A percentile compares a stretch with the other conserved stretches of the same genome.
Conservation (phyloP, 1,140 invertebrate species). For the Diuraphis noxia region DNA sequence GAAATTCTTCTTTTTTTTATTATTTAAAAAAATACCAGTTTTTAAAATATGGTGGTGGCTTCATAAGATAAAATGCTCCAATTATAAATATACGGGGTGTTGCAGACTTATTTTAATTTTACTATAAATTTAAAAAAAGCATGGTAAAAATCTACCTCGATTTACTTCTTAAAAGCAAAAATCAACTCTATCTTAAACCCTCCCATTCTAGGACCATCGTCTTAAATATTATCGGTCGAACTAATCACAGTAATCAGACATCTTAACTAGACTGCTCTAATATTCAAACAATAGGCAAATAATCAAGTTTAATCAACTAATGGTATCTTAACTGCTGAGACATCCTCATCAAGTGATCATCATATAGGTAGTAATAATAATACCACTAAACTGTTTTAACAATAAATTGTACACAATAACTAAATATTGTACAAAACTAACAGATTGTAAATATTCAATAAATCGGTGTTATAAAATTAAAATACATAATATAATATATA, state of each 20-base stretch:
- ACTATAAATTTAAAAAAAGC: neutral
- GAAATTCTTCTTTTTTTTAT: neutral
- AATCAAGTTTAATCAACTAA: no score
- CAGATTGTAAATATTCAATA: neutral
- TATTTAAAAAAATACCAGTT: neutral
- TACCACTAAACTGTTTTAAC: neutral
- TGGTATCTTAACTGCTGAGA: neutral
- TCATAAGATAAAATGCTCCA: neutral
- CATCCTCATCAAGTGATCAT: accelerated
- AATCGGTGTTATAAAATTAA: neutral
- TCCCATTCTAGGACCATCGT: neutral
- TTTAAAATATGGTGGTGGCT: neutral
- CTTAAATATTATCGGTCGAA: neutral
- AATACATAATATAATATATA: no score
- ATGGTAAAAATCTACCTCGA: neutral
- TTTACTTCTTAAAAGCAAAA: neutral
- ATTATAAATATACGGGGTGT: neutral
- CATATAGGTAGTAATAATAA: neutral
- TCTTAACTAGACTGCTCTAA: no score
- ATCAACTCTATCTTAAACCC: neutral
- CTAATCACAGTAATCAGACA: no score
- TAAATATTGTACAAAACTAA: neutral
- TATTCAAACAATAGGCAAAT: no score
- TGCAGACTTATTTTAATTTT: neutral
- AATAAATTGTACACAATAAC: no score